These are phyloP conservation scores for Porites australiensis DNA, from an alignment of 64 coral and sea anemone genomes.

Conservation along the genomic window DNA sequence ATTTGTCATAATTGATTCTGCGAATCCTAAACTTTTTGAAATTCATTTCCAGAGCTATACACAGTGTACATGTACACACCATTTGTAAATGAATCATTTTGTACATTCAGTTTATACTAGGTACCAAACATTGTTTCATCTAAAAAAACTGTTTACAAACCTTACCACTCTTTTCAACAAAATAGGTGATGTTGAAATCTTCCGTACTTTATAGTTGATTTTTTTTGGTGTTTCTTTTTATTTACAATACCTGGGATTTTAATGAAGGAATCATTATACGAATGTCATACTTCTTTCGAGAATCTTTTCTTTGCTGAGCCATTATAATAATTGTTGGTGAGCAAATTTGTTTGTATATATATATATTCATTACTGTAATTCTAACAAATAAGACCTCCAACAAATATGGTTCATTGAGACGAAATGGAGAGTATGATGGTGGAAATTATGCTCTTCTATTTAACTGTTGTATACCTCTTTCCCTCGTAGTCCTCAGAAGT, in stretches of 20 bases:
- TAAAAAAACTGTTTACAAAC: slow-evolving; percentile 58
- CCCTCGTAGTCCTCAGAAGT: slow-evolving; percentile 61
- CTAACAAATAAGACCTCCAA: slow-evolving; percentile 59
- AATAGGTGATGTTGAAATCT: slow-evolving; percentile 43
- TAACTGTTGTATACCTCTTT: slow-evolving; percentile 68
- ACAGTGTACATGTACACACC: slow-evolving; percentile 62
- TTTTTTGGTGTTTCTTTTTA: too few species aligned
- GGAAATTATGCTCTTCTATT: slow-evolving; percentile 57
- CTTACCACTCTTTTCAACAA: slow-evolving; percentile 47
- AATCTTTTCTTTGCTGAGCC: too few species aligned
- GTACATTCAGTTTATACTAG: slow-evolving; percentile 50
- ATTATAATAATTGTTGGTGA: too few species aligned
- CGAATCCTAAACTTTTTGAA: slow-evolving; percentile 53
- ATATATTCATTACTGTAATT: slow-evolving; percentile 48
- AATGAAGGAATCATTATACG: too few species aligned
- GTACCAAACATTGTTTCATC: slow-evolving; percentile 59
- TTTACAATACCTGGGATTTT: too few species aligned
- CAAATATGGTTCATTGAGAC: slow-evolving; percentile 52
- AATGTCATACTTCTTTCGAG: too few species aligned
- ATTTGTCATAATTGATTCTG: slow-evolving; percentile 64
- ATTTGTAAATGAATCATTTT: slow-evolving; percentile 65
- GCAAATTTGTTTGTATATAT: slow-evolving; percentile 26
- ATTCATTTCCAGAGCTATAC: slow-evolving; percentile 52
- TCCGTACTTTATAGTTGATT: not conserved
- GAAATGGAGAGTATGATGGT: slow-evolving; percentile 57